Base-by-base conservation (phyloP, 2,797 vertebrate species). In the Astyanax mexicanus region DNA sequence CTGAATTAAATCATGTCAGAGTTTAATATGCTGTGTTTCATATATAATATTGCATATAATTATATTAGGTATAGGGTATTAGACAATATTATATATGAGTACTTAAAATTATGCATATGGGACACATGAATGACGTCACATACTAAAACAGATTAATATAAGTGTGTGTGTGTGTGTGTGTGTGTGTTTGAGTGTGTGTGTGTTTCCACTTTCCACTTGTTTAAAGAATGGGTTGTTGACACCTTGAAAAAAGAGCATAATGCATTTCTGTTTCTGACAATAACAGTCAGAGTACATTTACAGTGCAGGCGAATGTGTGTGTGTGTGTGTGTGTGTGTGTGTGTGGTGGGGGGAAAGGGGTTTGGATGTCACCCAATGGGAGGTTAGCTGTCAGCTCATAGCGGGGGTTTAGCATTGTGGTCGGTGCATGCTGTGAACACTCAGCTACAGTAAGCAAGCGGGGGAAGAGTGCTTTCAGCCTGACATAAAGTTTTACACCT, bases 301-400 rank as follows among this genome's bases (percentile, higher is more conserved):
- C 29, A 17, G 35, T n/a, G 17, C 8, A 60, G 19, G 25, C 17
- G 54, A 57, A 69, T 58, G 69, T 37, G 32, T n/a, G n/a, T n/a
- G n/a, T n/a, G n/a, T n/a, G n/a, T n/a, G n/a, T n/a, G n/a, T n/a
- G n/a, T n/a, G n/a, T n/a, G n/a, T n/a, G n/a, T n/a, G n/a, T n/a
- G n/a, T n/a, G n/a, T n/a, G n/a, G n/a, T n/a, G n/a, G n/a, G n/a
- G n/a, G n/a, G n/a, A n/a, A n/a, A 4, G 57, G 38, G 58, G 58
- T 45, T 65, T 76, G 72, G 76, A 81, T 78, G 81, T 76, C 75
- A 83, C 75, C 65, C 79, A 81, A 57, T 80, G 54, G 69, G 67
- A 81, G 69, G 69, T 68, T 72, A 73, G 38, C 44, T 64, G 74
- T 80, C 79, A 73, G 55, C 40, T 72, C 23, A 9, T 67, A 66